phyloP scores from a whole-genome alignment of 2,888 invertebrate species.

The Tribolium freemani region DNA sequence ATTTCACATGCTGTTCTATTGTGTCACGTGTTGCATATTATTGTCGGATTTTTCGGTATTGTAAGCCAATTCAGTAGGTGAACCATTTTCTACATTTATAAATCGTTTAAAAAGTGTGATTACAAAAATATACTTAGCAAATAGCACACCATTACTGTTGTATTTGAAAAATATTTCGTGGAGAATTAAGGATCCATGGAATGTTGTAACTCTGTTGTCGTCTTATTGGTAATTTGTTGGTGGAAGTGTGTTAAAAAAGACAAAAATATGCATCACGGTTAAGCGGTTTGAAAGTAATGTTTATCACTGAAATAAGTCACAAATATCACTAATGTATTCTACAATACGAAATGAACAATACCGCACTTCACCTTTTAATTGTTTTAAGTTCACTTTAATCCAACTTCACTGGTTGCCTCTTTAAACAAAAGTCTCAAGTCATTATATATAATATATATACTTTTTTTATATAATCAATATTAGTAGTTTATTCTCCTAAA shows the following conservation, averaged over 20 bases:
- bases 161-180: slow-evolving; percentile 32
- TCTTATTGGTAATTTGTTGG: slow-evolving; percentile 37
- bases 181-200: slow-evolving; percentile 47
- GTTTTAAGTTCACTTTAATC: slow-evolving; percentile 61
- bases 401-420: slow-evolving; percentile 56
- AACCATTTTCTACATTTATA: slow-evolving; percentile 65
- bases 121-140: slow-evolving; percentile 67
- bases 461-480: slow-evolving; percentile 58
- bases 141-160: slow-evolving; percentile 63
- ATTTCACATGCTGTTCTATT: slow-evolving; percentile 66
- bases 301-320: slow-evolving; percentile 66
- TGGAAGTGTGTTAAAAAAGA: slow-evolving; percentile 40
- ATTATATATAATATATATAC: slow-evolving; percentile 53
- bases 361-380: slow-evolving; percentile 66
- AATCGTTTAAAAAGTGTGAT: slow-evolving; percentile 56
- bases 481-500: slow-evolving; percentile 61
- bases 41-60: slow-evolving; percentile 40
- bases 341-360: slow-evolving; percentile 62
- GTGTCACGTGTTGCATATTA: slow-evolving; percentile 58
- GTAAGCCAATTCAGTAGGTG: slow-evolving; percentile 57
- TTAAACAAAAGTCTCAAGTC: slow-evolving; percentile 60
- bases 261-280: slow-evolving; percentile 54
- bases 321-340: slow-evolving; percentile 66
- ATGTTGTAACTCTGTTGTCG: slow-evolving; percentile 45
- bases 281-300: slow-evolving; percentile 53